phyloP scores from a whole-genome alignment of 2,888 invertebrate species.

The Apamea epomidion region DNA sequence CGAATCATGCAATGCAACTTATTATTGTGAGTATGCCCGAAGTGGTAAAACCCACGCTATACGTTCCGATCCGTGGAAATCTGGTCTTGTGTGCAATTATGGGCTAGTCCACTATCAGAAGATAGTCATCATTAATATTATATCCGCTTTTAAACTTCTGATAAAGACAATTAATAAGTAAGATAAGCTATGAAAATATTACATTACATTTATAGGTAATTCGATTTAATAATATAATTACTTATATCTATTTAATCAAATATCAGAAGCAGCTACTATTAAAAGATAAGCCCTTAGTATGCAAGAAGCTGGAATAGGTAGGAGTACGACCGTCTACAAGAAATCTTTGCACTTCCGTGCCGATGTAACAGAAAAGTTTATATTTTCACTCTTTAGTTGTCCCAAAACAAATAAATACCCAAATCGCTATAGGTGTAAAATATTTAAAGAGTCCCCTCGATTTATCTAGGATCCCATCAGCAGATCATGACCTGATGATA shows the following conservation, averaged over 20 bases:
- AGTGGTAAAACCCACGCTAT: slow-evolving; percentile 6
- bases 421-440: neutral
- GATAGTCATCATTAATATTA: slow-evolving; percentile 18
- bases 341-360: neutral
- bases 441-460: too few relatives aligned
- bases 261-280: too few relatives aligned
- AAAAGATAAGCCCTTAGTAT: neutral
- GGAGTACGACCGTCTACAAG: too few relatives aligned
- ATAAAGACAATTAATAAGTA: slow-evolving; percentile 18
- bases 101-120: slow-evolving; percentile 23
- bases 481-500: too few relatives aligned
- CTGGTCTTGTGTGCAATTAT: slow-evolving; percentile 34
- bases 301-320: too few relatives aligned
- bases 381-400: too few relatives aligned
- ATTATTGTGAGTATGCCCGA: neutral
- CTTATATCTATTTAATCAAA: too few relatives aligned
- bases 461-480: neutral
- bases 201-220: neutral
- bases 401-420: neutral
- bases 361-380: neutral
- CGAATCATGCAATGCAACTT: neutral
- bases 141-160: slow-evolving; percentile 20
- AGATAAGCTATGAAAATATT: neutral
- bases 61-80: slow-evolving; percentile 16
- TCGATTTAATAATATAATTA: too few relatives aligned